A percentile compares a stretch with the other conserved stretches of the same genome.
phyloP scores from a whole-genome alignment of 2,797 vertebrate genomes.

The Acanthurus leucopareius region DNA sequence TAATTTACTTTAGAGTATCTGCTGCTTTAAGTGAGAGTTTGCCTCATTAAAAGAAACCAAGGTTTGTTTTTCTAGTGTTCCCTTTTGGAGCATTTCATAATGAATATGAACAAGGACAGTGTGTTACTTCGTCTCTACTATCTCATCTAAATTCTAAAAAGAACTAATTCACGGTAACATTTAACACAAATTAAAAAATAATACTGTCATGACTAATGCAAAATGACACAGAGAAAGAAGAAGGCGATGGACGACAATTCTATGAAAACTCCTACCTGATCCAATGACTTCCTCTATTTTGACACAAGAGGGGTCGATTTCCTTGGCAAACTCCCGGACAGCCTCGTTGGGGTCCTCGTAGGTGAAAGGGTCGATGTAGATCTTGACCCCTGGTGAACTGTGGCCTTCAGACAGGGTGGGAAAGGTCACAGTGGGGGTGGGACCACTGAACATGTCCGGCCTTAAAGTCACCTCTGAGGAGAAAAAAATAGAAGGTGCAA shows the following conservation, averaged over 20 bases:
- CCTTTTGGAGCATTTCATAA: slow-evolving; percentile 13
- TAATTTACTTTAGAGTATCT: slow-evolving; percentile 37
- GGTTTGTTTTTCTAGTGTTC: slow-evolving; percentile 34
- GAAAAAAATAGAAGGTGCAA: neutral
- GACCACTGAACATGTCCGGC: slow-evolving; percentile 80
- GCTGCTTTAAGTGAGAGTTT: slow-evolving; percentile 34
- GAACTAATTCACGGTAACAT: neutral
- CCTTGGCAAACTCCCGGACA: slow-evolving; percentile 95
- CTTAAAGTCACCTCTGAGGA: slow-evolving; percentile 78
- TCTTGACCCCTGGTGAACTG: slow-evolving; percentile 95
- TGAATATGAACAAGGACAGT: neutral
- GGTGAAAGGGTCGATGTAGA: slow-evolving; percentile 98
- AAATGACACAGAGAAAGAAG: neutral
- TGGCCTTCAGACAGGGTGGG: slow-evolving; percentile 85
- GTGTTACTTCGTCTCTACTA: neutral
- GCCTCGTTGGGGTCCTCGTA: slow-evolving; percentile 97
- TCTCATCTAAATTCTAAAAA: neutral
- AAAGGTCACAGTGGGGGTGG: slow-evolving; percentile 82
- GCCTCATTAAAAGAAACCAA: slow-evolving; percentile 57
- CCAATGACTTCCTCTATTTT: slow-evolving; percentile 98
- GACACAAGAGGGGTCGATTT: slow-evolving; percentile 96
- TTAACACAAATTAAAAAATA: slow-evolving; percentile 6
- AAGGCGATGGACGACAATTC: neutral
- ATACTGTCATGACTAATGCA: no score
- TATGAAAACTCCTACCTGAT: slow-evolving; percentile 86